phyloP scores from a whole-genome alignment of 2,113 vertebrate species.

The Pan troglodytes region NHGRI_mPanTro3-v2.1_pri NC_072412.2:57714501-57715000 shows the following conservation, averaged over 20 bases:
- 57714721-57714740: too few species aligned
- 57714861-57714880: neutral
- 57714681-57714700: neutral
- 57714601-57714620: neutral
- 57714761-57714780: neutral
- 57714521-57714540: neutral
- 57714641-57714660: neutral
- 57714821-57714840: neutral
- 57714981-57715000: conserved; percentile 21
- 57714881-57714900: neutral
- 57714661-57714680: neutral
- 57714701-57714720: neutral
- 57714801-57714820: neutral
- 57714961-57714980: neutral
- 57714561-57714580: neutral
- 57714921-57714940: neutral
- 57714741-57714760: neutral
- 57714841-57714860: neutral
- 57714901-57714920: neutral
- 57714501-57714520: neutral
- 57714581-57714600: neutral
- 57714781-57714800: neutral
- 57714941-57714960: neutral
- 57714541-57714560: too few species aligned
- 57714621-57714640: neutral